Base-by-base conservation (phyloP, 2,888 invertebrate genomes). In the Drosophila rubida region DNA sequence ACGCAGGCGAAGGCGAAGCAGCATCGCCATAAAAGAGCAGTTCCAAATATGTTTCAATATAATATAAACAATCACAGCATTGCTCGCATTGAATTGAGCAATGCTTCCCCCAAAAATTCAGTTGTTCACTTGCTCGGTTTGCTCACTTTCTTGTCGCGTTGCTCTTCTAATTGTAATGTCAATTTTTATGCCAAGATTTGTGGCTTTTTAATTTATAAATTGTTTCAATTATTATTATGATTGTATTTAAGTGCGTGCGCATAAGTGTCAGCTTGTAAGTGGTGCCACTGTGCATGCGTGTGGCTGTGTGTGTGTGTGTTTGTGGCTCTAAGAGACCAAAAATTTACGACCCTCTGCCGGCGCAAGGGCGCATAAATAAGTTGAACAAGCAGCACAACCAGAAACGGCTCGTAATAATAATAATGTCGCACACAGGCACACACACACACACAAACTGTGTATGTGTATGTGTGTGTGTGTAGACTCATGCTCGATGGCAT, bases 151-250 rank as follows among this genome's bases (percentile, higher is more conserved):
- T 64, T 72, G 35, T 48, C 44, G 32, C 53, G 35, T 25, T 14
- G 48, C 60, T 42, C 61, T 48, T 74, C 67, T 81, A 81, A 84
- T 82, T 87, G 76, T 78, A 77, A 75, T 80, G 81, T 85, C 87
- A 87, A 83, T 81, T 78, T 72, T 64, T 66, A 83, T 79, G 76
- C 73, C 87, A 87, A 88, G 87, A 87, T 87, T 87, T 88, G 87
- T 87, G 88, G 87, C 87, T 83, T 87, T 88, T 87, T 88, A 87
- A 87, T 87, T 88, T 83, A 79, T 87, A 88, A 87, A 87, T 87
- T 88, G 88, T 85, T 81, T 78, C 77, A 82, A 88, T 85, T 87
- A 87, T 86, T 84, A 83, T 86, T 85, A 83, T 84, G 86, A 83
- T 83, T 83, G 80, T 86, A 86, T 85, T 85, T 82, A 85, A 82